phyloP scores from a whole-genome alignment of 2,888 invertebrate species.

The Sepioteuthis lessoniana region DNA sequence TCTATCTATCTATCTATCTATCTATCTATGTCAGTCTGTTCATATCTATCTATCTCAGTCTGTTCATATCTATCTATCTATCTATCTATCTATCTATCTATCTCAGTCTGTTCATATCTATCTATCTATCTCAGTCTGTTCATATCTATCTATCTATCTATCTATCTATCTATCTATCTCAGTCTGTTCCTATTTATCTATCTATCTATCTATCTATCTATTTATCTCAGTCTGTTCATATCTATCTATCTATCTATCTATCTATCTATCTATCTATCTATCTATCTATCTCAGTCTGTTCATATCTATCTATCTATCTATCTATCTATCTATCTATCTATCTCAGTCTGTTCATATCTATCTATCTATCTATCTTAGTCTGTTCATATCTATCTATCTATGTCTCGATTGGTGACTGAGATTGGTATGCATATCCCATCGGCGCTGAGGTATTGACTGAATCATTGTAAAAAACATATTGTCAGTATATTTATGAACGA shows the following conservation, averaged over 20 bases:
- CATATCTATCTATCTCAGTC: no score
- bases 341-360: no score
- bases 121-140: no score
- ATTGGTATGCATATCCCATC: no score
- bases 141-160: no score
- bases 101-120: no score
- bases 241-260: constrained; percentile 25
- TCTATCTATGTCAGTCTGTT: neutral
- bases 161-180: neutral
- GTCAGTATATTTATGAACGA: no score
- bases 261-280: constrained; percentile 1
- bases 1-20: constrained; percentile 1
- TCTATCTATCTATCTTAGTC: neutral
- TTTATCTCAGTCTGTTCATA: no score
- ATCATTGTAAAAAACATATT: no score
- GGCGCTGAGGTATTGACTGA: no score
- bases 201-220: no score
- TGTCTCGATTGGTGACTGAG: neutral
- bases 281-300: neutral
- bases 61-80: neutral
- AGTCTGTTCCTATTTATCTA: no score
- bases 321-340: neutral
- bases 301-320: neutral
- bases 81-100: neutral
- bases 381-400: neutral